Conservation (phyloP, 35 echinoderm and acorn worm genomes). For the Nesometra sesokonis region DNA sequence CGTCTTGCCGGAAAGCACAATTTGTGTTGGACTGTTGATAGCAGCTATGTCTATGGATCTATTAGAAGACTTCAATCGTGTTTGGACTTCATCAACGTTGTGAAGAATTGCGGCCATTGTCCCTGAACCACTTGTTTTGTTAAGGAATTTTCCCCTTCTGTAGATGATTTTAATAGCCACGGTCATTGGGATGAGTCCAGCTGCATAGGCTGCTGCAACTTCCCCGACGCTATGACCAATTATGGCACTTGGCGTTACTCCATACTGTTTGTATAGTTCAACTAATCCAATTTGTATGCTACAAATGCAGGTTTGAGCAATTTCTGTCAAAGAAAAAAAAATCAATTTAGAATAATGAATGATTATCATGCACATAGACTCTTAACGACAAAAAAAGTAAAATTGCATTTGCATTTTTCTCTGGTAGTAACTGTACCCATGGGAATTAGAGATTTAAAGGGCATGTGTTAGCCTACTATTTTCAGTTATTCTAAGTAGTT, state of each 20-base stretch:
- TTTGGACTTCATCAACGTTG: not conserved
- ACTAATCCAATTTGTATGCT: constrained; percentile 10
- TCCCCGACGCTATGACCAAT: constrained; percentile 14
- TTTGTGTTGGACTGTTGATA: constrained; percentile 3
- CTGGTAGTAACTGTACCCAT: no score
- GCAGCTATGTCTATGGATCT: not conserved
- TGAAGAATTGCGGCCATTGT: constrained; percentile 4
- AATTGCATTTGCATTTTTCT: no score
- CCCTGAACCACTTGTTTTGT: not conserved
- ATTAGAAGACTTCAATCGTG: not conserved
- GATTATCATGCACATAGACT: no score
- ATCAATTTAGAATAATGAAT: not conserved
- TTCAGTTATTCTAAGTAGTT: no score
- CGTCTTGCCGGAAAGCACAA: not conserved
- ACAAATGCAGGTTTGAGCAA: constrained; percentile 1
- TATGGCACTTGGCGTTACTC: constrained; percentile 1
- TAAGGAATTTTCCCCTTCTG: not conserved
- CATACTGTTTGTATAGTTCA: not conserved
- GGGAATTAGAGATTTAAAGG: no score
- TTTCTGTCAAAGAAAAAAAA: not conserved
- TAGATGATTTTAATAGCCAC: not conserved
- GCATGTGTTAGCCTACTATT: no score
- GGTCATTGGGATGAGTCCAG: not conserved
- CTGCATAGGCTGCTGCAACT: constrained; percentile 12
- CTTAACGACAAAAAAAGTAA: no score